Evolutionary conservation across 2,888 invertebrate genomes (phyloP), one percentile per base, ranked within the genome.

Genomic region (Hydraecia micacea): DNA sequence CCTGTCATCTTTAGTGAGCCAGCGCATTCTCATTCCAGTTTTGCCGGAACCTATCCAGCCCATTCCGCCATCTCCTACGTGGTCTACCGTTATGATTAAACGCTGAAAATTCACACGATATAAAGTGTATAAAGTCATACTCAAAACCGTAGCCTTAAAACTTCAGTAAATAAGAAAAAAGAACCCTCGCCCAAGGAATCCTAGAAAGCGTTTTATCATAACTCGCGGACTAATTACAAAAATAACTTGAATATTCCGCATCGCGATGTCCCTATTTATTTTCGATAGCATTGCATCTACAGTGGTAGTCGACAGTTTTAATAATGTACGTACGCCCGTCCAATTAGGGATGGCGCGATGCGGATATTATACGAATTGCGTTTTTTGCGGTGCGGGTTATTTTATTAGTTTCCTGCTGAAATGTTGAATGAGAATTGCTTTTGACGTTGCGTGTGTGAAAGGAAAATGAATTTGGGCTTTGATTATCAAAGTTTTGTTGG

Each of bases 221-320:
- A 86, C 80, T 86, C 6, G n/a, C 28, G 13, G 28, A 77, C 75
- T 87, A 86, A 84, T 88, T 86, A 88, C 81, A 79, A 80, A 87
- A 84, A 86, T 77, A 82, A 77, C 69, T 79, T 60, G 60, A 80
- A 84, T 81, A 70, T 69, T 81, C 32, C 65, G 70, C 80, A 82
- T 88, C 65, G 73, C 66, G 60, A 42, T 79, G 79, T 85, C 74
- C 69, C 75, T 71, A 74, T 80, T 83, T 83, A 83, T 89, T 86
- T 86, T 89, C 82, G 77, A 89, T 87, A 84, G 75, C 82, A 80
- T 84, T 81, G 79, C 87, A 83, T 82, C 83, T 79, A 87, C 81
- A 82, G 85, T 83, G 84, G 80, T 87, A 88, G 90, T 89, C 87
- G 91, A 90, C 90, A 89, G 89, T 91, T 92, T 91, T 89, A 88